Evolutionary conservation across 2,113 vertebrate genomes (phyloP).

Genomic region (Myrmecobius fasciatus): DNA sequence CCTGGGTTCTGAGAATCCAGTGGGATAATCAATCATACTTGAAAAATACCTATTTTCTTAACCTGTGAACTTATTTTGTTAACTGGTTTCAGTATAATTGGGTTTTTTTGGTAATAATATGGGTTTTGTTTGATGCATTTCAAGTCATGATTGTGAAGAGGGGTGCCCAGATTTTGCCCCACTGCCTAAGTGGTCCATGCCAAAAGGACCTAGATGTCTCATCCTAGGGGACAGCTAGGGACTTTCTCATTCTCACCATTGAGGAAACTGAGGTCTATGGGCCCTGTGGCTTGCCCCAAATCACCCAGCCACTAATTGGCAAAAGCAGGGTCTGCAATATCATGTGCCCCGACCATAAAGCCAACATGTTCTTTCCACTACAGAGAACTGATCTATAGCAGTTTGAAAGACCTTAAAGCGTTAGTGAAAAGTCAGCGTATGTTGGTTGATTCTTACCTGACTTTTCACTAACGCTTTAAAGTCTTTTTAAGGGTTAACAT

Average conservation of each 20-base stretch:
- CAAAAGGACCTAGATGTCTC: neutral
- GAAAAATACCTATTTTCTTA: neutral
- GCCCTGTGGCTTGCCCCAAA: neutral
- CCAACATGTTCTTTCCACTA: neutral
- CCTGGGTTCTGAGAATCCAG: neutral
- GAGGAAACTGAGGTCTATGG: neutral
- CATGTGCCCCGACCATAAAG: neutral
- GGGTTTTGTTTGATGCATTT: neutral
- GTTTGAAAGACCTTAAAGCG: neutral
- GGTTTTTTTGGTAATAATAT: neutral
- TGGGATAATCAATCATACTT: neutral
- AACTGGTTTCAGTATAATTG: neutral
- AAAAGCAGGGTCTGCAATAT: neutral
- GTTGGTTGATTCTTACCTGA: too few relatives aligned
- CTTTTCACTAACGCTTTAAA: too few relatives aligned
- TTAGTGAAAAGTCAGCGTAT: neutral
- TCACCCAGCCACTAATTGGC: too few relatives aligned
- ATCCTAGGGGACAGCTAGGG: neutral
- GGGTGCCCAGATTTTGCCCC: neutral
- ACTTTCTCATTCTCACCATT: neutral
- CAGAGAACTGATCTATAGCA: neutral
- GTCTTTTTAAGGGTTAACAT: neutral
- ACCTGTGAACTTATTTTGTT: neutral
- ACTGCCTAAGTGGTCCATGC: neutral
- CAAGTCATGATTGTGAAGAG: neutral